Conservation (phyloP, 2,888 invertebrate species). For the Meandrusa payeni region DNA sequence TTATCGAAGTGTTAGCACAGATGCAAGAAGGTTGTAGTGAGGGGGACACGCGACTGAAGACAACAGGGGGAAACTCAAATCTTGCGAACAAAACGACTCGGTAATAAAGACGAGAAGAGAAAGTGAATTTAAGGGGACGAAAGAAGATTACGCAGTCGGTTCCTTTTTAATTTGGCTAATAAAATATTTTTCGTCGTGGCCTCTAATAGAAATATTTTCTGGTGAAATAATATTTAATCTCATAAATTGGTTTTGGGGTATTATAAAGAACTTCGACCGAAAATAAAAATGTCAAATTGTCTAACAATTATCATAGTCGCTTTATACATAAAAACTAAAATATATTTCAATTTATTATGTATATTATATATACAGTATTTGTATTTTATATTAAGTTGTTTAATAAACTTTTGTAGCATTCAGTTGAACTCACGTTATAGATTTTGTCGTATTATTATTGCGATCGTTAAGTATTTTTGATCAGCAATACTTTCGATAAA, state of each 20-base stretch:
- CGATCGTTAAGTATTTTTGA: too few species aligned
- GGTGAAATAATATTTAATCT: conserved; percentile 35
- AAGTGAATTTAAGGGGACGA: conserved; percentile 83
- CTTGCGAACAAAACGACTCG: conserved; percentile 79
- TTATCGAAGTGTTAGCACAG: conserved; percentile 44
- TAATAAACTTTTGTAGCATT: too few species aligned
- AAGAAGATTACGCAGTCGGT: conserved; percentile 73
- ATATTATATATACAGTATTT: too few species aligned
- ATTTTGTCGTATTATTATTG: too few species aligned
- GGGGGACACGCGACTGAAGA: conserved; percentile 72
- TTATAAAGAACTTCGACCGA: conserved; percentile 10
- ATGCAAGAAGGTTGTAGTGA: conserved; percentile 57
- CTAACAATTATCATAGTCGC: too few species aligned
- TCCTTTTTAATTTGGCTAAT: conserved; percentile 77
- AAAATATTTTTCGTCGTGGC: conserved; percentile 49
- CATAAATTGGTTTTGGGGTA: conserved; percentile 29
- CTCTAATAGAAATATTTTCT: conserved; percentile 26
- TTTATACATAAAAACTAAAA: too few species aligned
- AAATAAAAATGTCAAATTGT: neutral
- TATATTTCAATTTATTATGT: too few species aligned
- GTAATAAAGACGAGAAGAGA: conserved; percentile 83
- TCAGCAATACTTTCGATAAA: too few species aligned
- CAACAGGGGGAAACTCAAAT: conserved; percentile 77
- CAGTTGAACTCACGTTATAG: too few species aligned
- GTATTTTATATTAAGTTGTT: too few species aligned